Percentiles rank a stretch among this genome's conserved stretches.
These are phyloP conservation scores for Platyrinchus mystaceus DNA, from an alignment of 2,797 vertebrate genomes.

Conservation along the genomic window DNA sequence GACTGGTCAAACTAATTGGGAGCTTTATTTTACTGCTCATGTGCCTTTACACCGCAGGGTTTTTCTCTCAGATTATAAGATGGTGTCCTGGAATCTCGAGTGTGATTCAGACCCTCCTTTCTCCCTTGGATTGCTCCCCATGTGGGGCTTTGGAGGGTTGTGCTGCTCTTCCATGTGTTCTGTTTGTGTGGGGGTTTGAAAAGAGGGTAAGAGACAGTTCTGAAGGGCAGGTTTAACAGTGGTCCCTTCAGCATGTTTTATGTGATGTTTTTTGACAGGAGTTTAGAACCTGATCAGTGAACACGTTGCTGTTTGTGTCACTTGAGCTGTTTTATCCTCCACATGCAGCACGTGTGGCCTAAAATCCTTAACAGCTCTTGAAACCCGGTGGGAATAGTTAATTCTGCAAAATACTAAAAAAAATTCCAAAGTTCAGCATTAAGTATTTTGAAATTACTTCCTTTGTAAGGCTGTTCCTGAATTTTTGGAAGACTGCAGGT, in stretches of 20 bases:
- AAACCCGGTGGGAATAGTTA: background rate
- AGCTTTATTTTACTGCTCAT: background rate
- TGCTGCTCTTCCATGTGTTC: background rate
- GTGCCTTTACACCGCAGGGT: background rate
- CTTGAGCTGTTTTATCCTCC: background rate
- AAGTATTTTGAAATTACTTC: background rate
- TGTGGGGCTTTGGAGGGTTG: background rate
- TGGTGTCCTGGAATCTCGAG: background rate
- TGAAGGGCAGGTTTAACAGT: background rate
- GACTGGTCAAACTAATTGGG: accelerated
- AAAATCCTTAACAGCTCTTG: background rate
- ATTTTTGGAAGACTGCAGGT: background rate
- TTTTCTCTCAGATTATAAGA: background rate
- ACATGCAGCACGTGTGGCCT: background rate
- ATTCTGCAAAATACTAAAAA: background rate
- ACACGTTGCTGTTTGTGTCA: background rate
- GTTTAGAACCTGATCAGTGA: background rate
- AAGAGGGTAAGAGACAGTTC: background rate
- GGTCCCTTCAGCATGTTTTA: background rate
- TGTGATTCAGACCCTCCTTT: background rate
- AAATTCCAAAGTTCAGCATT: background rate
- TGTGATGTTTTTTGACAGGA: background rate
- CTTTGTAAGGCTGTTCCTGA: background rate
- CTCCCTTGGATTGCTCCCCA: background rate
- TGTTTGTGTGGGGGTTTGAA: background rate